phyloP scores from a whole-genome alignment of 1,140 invertebrate species.

The Ceratoteleas bidentatus region DNA sequence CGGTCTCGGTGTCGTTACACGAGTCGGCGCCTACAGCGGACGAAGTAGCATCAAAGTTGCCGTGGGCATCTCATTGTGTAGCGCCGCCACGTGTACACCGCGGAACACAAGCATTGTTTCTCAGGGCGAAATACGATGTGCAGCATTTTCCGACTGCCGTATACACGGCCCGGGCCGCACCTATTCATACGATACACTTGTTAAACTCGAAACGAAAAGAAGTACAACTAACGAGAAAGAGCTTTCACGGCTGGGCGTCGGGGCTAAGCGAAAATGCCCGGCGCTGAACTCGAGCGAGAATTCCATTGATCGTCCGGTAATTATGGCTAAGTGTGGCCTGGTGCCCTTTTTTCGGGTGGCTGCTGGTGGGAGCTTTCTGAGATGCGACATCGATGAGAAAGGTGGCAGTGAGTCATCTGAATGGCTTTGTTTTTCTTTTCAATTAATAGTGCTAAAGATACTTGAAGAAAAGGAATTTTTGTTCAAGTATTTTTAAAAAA shows the following conservation, averaged over 20 bases:
- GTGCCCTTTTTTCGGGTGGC: conserved; percentile 9
- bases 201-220: conserved; percentile 53
- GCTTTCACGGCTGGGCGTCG: conserved; percentile 37
- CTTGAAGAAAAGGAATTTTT: too few species aligned
- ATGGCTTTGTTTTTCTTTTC: too few species aligned
- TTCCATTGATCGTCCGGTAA: conserved; percentile 48
- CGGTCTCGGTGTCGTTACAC: conserved; percentile 59
- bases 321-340: conserved; percentile 33
- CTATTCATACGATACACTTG: conserved; percentile 61
- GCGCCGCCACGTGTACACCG: conserved; percentile 48
- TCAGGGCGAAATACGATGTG: conserved; percentile 55
- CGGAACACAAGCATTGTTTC: conserved; percentile 64
- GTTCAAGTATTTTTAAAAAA: too few species aligned
- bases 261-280: conserved; percentile 18
- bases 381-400: too few species aligned
- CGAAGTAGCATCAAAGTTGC: conserved; percentile 65
- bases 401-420: too few species aligned
- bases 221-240: conserved; percentile 38
- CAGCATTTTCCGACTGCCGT: conserved; percentile 46
- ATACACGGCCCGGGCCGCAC: conserved; percentile 25
- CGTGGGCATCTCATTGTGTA: conserved; percentile 64
- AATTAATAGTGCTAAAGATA: too few species aligned
- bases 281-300: conserved; percentile 15
- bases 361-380: too few species aligned
- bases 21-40: conserved; percentile 58